Base-by-base conservation (phyloP, 1,140 invertebrate species). In the Drosophila ercepeae region DNA sequence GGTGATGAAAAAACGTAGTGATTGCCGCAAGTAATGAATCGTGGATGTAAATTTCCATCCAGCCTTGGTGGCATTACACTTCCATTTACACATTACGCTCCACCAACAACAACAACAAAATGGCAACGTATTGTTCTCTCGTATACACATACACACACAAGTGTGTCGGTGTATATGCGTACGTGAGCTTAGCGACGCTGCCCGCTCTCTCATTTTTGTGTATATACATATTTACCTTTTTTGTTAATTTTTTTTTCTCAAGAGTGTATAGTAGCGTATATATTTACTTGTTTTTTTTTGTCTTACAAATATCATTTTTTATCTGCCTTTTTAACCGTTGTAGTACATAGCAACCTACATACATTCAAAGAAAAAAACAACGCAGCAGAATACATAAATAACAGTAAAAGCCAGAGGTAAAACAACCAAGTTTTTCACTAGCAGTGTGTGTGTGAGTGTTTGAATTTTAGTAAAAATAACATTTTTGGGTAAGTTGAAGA, bases 71-170 rank as follows among this genome's bases (percentile, higher is more conserved):
- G 58, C 58, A 16, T 49, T 27, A 14, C 46, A 18, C 25, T 19
- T 58, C 27, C 45, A 32, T 36, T 65, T 67, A 67, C 61, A 61
- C 64, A 67, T 46, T 32, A 32, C 60, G 63, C 60, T 45, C 13
- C 25, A 46, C 19, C 42, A 64, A 69, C 27, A 50, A 75, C 53
- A 57, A 75, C 63, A 74, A 57, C 55, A 68, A 73, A 79, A 64
- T 61, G 58, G 58, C 58, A 78, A 78, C 76, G 70, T 77, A 65
- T 59, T 54, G 57, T 61, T 51, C 39, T 46, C 58, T n/a, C 39
- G 39, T 48, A 44, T 41, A 60, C 21, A 41, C 59, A 65, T 23
- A 54, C 54, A 77, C 73, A 70, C 48, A 58, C 63, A 27, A 54
- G 34, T 67, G 72, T 72, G 78, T 72, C 68, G 61, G 73, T 76